Percentiles rank a stretch among this genome's conserved stretches.
phyloP scores from a whole-genome alignment of 2,797 vertebrate species.

The Coccyzus lansbergi region DNA sequence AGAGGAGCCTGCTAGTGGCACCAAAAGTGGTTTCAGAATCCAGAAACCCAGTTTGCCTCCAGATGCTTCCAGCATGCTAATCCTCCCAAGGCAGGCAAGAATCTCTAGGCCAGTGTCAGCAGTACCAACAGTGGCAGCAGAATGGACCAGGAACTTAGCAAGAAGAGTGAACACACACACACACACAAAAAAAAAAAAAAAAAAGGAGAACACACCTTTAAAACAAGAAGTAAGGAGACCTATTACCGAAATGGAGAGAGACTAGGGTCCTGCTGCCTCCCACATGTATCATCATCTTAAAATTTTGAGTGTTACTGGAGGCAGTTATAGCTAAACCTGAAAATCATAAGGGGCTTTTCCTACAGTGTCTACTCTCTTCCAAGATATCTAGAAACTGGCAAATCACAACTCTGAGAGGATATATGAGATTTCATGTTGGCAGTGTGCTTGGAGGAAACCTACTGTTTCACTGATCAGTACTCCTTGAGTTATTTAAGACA shows the following conservation, averaged over 20 bases:
- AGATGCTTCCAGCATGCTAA: accelerated
- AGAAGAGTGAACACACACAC: too few species aligned
- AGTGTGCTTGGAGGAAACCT: not conserved
- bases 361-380: not conserved
- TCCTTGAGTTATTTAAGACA: not conserved
- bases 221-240: not conserved
- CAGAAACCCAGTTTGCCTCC: not conserved
- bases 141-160: accelerated
- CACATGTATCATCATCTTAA: not conserved
- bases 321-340: not conserved
- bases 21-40: not conserved
- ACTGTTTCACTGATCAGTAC: not conserved
- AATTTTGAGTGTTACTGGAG: not conserved
- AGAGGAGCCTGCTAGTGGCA: not conserved
- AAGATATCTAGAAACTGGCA: not conserved
- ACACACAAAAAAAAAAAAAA: not conserved
- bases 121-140: not conserved
- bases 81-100: not conserved
- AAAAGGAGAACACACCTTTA: not conserved
- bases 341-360: not conserved
- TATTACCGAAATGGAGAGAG: not conserved
- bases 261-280: not conserved
- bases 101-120: accelerated
- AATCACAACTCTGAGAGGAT: not conserved
- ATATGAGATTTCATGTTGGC: not conserved